A percentile compares a stretch with the other conserved stretches of the same genome.
Evolutionary conservation across 2,888 invertebrate genomes (phyloP).

Genomic region (Papilio protenor): DNA sequence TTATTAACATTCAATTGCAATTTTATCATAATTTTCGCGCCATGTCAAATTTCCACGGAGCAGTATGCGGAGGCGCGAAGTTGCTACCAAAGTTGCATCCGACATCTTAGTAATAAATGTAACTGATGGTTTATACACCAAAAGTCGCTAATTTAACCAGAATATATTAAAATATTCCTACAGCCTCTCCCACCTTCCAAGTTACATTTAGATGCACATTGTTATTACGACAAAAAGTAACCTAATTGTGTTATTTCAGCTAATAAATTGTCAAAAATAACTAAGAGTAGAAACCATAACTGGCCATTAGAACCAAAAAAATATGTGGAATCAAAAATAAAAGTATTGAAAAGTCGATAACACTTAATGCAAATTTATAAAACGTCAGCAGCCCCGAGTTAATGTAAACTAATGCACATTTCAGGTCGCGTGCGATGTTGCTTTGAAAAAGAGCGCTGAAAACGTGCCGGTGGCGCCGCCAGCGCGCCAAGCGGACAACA

Average conservation of each 20-base stretch:
- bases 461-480: slow-evolving; percentile 53
- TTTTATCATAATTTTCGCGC: slow-evolving; percentile 40
- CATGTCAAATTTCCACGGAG: slow-evolving; percentile 63
- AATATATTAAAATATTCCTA: not conserved
- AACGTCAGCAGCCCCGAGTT: not conserved
- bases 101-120: slow-evolving; percentile 70
- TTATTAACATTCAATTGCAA: too few relatives aligned
- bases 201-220: not conserved
- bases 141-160: not conserved
- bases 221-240: not conserved
- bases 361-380: slow-evolving; percentile 3
- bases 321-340: not conserved
- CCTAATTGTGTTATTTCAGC: not conserved
- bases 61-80: slow-evolving; percentile 51
- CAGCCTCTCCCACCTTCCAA: not conserved
- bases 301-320: not conserved
- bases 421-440: slow-evolving; percentile 34
- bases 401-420: slow-evolving; percentile 35
- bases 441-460: slow-evolving; percentile 37
- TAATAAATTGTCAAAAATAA: not conserved
- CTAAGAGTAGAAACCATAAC: not conserved
- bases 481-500: slow-evolving; percentile 60
- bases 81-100: slow-evolving; percentile 57
- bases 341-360: not conserved
- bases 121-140: slow-evolving; percentile 28